Base-by-base conservation (phyloP, 2,113 vertebrate species). In the Glaucidium brasilianum region DNA sequence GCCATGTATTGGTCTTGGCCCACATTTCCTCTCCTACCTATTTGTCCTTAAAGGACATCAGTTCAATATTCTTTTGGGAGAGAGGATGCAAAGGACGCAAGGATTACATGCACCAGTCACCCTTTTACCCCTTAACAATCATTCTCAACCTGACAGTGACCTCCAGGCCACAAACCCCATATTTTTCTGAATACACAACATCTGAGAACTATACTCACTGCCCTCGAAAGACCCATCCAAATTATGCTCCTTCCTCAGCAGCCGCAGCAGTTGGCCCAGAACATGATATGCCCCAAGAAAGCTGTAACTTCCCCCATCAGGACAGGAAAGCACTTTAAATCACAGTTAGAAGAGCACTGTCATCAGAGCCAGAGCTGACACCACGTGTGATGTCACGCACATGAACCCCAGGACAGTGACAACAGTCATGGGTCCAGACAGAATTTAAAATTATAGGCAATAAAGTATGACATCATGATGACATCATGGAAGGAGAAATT, bases 381-480 rank as follows among this genome's bases (percentile, higher is more conserved):
- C 64, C 8, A 12, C 3, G 0, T 25, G 80, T 67, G 47, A 56
- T 94, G 71, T 81, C 91, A 71, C 5, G 1, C 32, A 3, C 66
- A 3, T 67, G 74, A 82, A 39, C 49, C 71, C n/a, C 92, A 78
- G 84, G 73, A 60, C 0, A 0, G 56, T 60, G 89, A 87, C 84
- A 92, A 3, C 52, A 78, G 53, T 56, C 78, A 14, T 6, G 43
- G 60, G 60, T 64, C 25, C 35, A 58, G 41, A 75, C 4, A 59
- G 72, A 39, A 78, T 66, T 55, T 66, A 34, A 87, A 87, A 55
- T 92, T 78, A 92, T 34, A 84, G 66, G 64, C 93, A 71, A 94
- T 96, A 92, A 97, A 95, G 69, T 5, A 92, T 97, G 96, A 96
- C 84, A 87, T 96, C 95, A 95, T 78, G 77, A 64, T 96, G 94